Evolutionary conservation across 2,797 vertebrate species (phyloP).

Genomic region (Pogoniulus pusillus): DNA sequence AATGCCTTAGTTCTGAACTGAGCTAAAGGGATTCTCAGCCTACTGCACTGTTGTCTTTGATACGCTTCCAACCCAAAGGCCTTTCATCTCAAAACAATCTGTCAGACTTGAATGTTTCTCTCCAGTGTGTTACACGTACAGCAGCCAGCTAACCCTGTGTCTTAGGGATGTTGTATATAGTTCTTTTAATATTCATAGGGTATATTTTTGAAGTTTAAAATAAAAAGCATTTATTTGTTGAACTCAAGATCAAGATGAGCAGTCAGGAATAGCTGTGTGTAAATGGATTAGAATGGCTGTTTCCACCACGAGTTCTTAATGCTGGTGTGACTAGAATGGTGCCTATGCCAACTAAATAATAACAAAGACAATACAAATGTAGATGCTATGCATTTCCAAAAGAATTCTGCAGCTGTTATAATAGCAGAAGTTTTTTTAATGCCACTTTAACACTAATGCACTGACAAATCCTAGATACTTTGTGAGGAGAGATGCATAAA

Average conservation of each 20-base stretch:
- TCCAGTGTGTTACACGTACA: conserved; percentile 70
- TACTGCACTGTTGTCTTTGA: conserved; percentile 81
- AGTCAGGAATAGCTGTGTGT: conserved; percentile 70
- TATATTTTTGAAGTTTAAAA: conserved; percentile 79
- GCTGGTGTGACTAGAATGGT: conserved; percentile 79
- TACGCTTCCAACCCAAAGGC: conserved; percentile 85
- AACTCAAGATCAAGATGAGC: conserved; percentile 69
- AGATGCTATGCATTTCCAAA: conserved; percentile 84
- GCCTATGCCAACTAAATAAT: conserved; percentile 76
- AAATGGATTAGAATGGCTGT: conserved; percentile 68
- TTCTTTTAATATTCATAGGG: conserved; percentile 81
- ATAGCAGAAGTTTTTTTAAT: conserved; percentile 81
- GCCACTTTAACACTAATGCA: conserved; percentile 85
- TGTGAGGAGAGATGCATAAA: conserved; percentile 76
- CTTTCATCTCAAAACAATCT: conserved; percentile 80
- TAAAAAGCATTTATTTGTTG: conserved; percentile 77
- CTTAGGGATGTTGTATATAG: conserved; percentile 80
- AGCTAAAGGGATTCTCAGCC: conserved; percentile 78
- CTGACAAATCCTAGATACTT: conserved; percentile 82
- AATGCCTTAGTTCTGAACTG: conserved; percentile 82
- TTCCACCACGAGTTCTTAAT: conserved; percentile 76
- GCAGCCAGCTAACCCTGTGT: conserved; percentile 77
- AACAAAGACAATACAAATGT: conserved; percentile 73
- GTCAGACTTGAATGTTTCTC: conserved; percentile 83
- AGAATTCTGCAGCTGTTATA: conserved; percentile 81